phyloP scores from a whole-genome alignment of 2,888 invertebrate species.

The Cordylochernes scorpioides region DNA sequence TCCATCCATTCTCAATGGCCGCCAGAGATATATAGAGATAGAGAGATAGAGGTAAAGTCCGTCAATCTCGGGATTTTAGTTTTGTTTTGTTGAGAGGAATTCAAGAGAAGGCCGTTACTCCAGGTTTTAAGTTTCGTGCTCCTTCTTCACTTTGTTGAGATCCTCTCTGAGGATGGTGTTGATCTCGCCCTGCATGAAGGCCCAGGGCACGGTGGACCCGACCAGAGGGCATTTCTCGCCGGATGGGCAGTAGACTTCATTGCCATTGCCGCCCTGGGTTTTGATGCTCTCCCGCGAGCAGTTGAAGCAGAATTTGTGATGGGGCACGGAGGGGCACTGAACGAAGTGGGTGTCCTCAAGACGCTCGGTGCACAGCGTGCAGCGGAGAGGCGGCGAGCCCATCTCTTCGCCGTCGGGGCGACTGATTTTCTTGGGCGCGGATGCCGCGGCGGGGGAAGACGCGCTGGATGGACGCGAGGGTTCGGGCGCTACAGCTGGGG shows the following conservation, averaged over 20 bases:
- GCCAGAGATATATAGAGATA: no score
- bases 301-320: constrained; percentile 98
- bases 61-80: no score
- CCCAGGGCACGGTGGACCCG: constrained; percentile 93
- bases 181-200: constrained; percentile 98
- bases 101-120: no score
- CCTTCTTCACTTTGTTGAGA: constrained; percentile 9
- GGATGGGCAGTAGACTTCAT: constrained; percentile 88
- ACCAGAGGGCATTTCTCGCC: constrained; percentile 94
- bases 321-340: constrained; percentile 88
- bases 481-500: no score
- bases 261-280: constrained; percentile 11
- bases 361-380: constrained; percentile 90
- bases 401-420: constrained; percentile 5
- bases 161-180: constrained; percentile 63
- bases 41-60: no score
- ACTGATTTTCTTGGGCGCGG: constrained; percentile 26
- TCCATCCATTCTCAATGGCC: no score
- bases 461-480: no score
- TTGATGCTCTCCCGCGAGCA: constrained; percentile 67
- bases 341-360: constrained; percentile 99
- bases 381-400: constrained; percentile 47
- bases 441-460: constrained; percentile 24
- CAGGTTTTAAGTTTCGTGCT: constrained; percentile 10
- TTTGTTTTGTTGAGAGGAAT: no score